phyloP scores from a whole-genome alignment of 2,888 invertebrate species.

The Galeopsomyia nigrocyanea region DNA sequence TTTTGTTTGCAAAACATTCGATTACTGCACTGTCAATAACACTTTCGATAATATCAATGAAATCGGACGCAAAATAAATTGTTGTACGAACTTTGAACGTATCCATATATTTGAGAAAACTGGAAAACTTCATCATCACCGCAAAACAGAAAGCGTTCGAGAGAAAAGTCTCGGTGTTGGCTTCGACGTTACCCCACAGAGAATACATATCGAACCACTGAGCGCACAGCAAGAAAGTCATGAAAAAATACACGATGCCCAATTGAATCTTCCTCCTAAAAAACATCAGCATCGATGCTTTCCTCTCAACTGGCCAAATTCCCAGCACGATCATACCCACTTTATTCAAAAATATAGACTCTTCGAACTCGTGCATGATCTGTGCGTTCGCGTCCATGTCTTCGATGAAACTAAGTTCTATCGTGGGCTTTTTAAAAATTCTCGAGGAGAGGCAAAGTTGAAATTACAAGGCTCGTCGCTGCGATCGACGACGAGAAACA shows the following conservation, averaged over 20 bases:
- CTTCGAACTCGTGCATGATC: background rate
- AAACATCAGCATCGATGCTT: background rate
- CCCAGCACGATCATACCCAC: background rate
- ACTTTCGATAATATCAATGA: background rate
- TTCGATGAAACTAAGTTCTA: too few relatives aligned
- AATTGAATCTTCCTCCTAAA: background rate
- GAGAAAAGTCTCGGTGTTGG: slow-evolving; percentile 14
- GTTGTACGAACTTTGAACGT: slow-evolving; percentile 3
- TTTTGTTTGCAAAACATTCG: background rate
- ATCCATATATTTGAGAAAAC: background rate
- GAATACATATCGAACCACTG: slow-evolving; percentile 28
- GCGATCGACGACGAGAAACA: too few relatives aligned
- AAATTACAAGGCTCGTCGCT: too few relatives aligned
- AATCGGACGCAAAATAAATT: background rate
- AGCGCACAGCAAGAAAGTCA: background rate
- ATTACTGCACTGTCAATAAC: too few relatives aligned
- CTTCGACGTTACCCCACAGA: slow-evolving; percentile 24
- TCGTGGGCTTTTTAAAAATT: too few relatives aligned
- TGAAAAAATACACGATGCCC: background rate
- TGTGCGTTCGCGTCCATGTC: too few relatives aligned
- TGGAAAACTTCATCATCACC: background rate
- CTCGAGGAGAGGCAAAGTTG: too few relatives aligned
- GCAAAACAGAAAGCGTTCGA: slow-evolving; percentile 3
- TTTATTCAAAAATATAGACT: background rate
- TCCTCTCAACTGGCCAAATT: slow-evolving; percentile 4